Percentiles rank a stretch among this genome's conserved stretches.
phyloP scores from a whole-genome alignment of 1,140 invertebrate genomes.

The Campoletis sonorensis region DNA sequence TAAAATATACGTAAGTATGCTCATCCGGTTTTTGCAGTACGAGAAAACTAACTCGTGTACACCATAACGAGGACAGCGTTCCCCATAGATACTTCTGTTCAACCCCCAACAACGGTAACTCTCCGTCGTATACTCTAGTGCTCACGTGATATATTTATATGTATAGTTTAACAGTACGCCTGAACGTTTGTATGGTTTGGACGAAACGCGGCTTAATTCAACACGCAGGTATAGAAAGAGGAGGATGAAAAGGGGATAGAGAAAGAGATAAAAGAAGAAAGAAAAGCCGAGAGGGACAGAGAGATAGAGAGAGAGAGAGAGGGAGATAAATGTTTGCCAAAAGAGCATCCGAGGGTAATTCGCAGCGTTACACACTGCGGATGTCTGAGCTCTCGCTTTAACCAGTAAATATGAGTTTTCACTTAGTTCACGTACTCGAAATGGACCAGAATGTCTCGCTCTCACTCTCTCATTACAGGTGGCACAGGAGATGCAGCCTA shows the following conservation, averaged over 20 bases:
- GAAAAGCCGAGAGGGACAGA: background rate
- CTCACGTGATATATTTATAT: background rate
- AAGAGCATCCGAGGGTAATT: slow-evolving; percentile 38
- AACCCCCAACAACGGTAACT: background rate
- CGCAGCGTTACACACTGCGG: slow-evolving; percentile 43
- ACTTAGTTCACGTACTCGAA: slow-evolving; percentile 43
- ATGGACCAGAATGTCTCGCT: slow-evolving; percentile 16
- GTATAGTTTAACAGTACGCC: background rate
- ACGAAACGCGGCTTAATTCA: slow-evolving; percentile 36
- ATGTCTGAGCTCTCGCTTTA: slow-evolving; percentile 48
- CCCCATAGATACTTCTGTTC: background rate
- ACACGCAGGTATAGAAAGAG: slow-evolving; percentile 31
- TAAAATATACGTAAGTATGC: background rate
- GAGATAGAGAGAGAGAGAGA: background rate
- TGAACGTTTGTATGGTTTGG: background rate
- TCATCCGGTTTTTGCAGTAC: slow-evolving; percentile 26
- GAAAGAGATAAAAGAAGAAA: background rate
- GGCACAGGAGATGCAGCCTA: background rate
- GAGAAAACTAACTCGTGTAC: slow-evolving; percentile 25
- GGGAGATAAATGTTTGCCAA: slow-evolving; percentile 9
- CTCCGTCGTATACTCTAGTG: no score
- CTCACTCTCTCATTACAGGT: background rate
- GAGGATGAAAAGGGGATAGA: background rate
- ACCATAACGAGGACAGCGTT: slow-evolving; percentile 8
- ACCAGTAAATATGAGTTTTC: slow-evolving; percentile 52